Evolutionary conservation across 2,113 vertebrate genomes (phyloP).

Genomic region (Triplophysa dalaica): DNA sequence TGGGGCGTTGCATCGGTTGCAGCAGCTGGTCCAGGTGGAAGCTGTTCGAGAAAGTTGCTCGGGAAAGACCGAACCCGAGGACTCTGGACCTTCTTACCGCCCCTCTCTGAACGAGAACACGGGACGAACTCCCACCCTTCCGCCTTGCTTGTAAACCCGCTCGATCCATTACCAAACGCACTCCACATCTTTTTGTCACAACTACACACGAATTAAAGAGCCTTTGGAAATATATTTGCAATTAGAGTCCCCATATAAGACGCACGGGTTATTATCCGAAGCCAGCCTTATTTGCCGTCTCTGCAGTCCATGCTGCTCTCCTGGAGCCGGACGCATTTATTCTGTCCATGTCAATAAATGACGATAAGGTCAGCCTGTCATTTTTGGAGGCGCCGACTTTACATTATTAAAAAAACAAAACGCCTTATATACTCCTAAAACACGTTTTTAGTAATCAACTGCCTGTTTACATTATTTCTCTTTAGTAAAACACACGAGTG

Average conservation of each 20-base stretch:
- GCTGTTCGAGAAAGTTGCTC: slow-evolving; percentile 62
- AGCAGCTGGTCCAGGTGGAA: slow-evolving; percentile 36
- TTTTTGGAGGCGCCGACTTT: slow-evolving; percentile 25
- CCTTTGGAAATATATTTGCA: slow-evolving; percentile 11
- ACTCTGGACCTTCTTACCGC: slow-evolving; percentile 63
- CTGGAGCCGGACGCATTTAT: slow-evolving; percentile 40
- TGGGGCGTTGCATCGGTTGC: slow-evolving; percentile 55
- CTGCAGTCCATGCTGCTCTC: slow-evolving; percentile 45
- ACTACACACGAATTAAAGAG: slow-evolving; percentile 27
- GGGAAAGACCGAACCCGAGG: slow-evolving; percentile 69
- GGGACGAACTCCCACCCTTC: slow-evolving; percentile 72
- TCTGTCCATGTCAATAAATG: slow-evolving; percentile 65
- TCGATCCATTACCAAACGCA: slow-evolving; percentile 69
- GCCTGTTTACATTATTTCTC: slow-evolving; percentile 19
- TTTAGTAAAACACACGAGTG: background rate
- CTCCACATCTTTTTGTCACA: slow-evolving; percentile 63
- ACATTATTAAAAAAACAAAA: background rate
- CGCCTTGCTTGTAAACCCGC: slow-evolving; percentile 66
- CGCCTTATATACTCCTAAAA: background rate
- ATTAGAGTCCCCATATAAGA: slow-evolving; percentile 31
- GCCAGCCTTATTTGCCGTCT: slow-evolving; percentile 60
- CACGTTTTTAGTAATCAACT: slow-evolving; percentile 5
- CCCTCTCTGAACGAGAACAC: slow-evolving; percentile 59
- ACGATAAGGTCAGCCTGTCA: slow-evolving; percentile 69
- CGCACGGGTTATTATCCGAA: slow-evolving; percentile 64